Evolutionary conservation across 2,888 invertebrate species (phyloP).

Genomic region (Amiota mariae): DNA sequence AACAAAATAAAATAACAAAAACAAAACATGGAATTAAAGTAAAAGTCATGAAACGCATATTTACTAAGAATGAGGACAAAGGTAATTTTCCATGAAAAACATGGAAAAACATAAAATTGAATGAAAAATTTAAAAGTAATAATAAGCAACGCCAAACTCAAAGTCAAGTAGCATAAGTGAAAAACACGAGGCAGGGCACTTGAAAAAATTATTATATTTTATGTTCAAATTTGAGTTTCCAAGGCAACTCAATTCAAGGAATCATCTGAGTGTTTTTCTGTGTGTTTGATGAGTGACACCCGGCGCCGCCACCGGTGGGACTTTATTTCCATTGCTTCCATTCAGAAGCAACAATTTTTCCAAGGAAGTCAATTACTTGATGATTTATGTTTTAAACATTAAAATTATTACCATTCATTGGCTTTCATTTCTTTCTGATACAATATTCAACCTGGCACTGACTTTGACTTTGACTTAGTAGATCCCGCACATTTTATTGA

Average conservation of each 20-base stretch:
- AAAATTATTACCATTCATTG: constrained; percentile 53
- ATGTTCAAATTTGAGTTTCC: too few relatives aligned
- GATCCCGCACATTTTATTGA: too few relatives aligned
- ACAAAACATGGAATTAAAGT: neutral
- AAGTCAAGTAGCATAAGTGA: neutral
- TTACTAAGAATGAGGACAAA: neutral
- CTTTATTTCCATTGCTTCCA: too few relatives aligned
- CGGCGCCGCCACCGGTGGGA: neutral
- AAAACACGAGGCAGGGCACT: neutral
- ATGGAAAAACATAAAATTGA: neutral
- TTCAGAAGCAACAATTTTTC: constrained; percentile 26
- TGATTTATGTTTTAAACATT: constrained; percentile 61
- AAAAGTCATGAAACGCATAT: neutral
- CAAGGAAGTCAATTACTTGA: constrained; percentile 57
- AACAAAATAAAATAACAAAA: too few relatives aligned
- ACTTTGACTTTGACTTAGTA: too few relatives aligned
- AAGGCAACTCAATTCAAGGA: neutral
- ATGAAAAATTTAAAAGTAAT: constrained; percentile 8
- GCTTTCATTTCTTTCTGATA: neutral
- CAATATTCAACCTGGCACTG: too few relatives aligned
- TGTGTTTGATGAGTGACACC: neutral
- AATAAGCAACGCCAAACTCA: neutral
- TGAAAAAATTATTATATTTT: too few relatives aligned
- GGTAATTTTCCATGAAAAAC: neutral
- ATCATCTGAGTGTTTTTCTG: neutral